phyloP scores from a whole-genome alignment of 2,113 vertebrate genomes.

The Melanerpes aurifrons region DNA sequence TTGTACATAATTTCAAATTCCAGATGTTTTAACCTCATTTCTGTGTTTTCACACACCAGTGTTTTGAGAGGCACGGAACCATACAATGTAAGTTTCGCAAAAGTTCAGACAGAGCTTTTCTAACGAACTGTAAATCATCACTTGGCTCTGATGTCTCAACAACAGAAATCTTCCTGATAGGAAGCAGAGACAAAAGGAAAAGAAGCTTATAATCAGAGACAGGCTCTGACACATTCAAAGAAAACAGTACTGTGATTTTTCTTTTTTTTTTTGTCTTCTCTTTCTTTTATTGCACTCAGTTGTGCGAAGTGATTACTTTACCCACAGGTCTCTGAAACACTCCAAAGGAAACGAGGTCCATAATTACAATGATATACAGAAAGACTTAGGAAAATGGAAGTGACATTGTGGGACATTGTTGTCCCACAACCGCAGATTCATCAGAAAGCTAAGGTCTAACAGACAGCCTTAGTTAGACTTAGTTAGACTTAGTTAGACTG shows the following conservation, averaged over 20 bases:
- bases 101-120: neutral
- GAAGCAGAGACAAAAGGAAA: neutral
- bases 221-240: neutral
- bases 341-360: neutral
- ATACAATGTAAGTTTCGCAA: neutral
- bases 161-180: neutral
- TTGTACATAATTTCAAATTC: neutral
- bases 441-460: too few species aligned
- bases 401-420: too few species aligned
- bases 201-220: neutral
- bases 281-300: neutral
- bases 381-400: neutral
- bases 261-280: neutral
- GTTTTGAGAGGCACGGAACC: neutral
- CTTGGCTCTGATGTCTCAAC: neutral
- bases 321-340: neutral
- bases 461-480: too few species aligned
- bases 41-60: neutral
- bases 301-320: neutral
- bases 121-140: neutral
- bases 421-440: too few species aligned
- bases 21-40: neutral
- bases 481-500: too few species aligned
- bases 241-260: neutral
- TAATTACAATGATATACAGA: neutral